Conservation (phyloP, 2,888 invertebrate genomes). For the Thymelicus sylvestris region DNA sequence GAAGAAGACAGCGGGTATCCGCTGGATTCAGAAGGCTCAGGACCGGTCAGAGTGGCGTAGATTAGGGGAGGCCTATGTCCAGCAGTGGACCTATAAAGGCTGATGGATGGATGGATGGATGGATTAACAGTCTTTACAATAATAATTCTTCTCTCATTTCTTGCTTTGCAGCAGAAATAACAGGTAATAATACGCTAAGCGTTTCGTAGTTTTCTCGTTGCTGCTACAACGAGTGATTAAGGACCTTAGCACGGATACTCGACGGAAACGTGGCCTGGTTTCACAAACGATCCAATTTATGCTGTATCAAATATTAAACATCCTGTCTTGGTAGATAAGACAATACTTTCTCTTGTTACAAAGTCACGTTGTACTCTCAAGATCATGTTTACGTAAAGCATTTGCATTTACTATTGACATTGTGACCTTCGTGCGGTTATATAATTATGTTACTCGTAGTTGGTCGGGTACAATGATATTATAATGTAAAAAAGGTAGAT, state of each 20-base stretch:
- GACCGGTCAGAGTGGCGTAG: too few species aligned
- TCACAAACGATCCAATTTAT: conserved; percentile 45
- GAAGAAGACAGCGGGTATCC: too few species aligned
- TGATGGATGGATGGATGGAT: too few species aligned
- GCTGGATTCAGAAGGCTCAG: too few species aligned
- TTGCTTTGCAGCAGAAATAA: neutral
- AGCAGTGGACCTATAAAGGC: too few species aligned
- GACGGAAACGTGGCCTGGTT: conserved; percentile 53
- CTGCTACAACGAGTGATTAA: neutral
- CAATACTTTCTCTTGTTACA: conserved; percentile 35
- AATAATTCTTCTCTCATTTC: too few species aligned
- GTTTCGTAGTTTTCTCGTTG: neutral
- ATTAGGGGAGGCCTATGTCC: too few species aligned
- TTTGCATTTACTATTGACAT: neutral
- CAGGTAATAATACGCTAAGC: neutral
- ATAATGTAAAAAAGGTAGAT: too few species aligned
- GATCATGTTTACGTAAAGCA: conserved; percentile 4
- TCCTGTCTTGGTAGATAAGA: conserved; percentile 49
- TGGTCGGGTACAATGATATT: too few species aligned
- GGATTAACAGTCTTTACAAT: too few species aligned
- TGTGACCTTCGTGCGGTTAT: too few species aligned
- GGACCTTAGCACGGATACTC: conserved; percentile 59
- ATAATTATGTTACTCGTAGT: too few species aligned
- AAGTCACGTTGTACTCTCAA: conserved; percentile 25
- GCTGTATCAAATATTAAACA: conserved; percentile 56